Percentiles rank a stretch among this genome's conserved stretches.
phyloP scores from a whole-genome alignment of 1,140 invertebrate species.

The Bradynema listronoti region DNA sequence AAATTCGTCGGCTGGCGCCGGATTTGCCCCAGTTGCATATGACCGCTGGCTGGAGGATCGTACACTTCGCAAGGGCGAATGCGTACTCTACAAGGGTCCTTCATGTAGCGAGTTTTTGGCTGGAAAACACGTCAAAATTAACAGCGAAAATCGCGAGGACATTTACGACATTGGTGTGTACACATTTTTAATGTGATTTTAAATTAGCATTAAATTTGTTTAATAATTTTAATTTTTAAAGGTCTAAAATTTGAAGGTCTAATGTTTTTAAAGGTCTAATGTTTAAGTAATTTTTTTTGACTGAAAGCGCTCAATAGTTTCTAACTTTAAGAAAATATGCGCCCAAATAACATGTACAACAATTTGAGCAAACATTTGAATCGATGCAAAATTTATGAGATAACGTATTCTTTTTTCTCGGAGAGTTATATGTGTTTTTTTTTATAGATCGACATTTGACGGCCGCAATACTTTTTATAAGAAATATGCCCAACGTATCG shows the following conservation, averaged over 20 bases:
- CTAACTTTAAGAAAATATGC: no score
- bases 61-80: constrained; percentile 33
- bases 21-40: constrained; percentile 26
- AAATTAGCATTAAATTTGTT: neutral
- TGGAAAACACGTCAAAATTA: constrained; percentile 44
- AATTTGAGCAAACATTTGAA: no score
- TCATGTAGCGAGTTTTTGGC: constrained; percentile 32
- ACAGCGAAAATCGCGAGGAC: constrained; percentile 36
- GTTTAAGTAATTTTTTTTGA: neutral
- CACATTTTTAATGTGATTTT: neutral
- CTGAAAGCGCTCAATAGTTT: neutral
- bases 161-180: constrained; percentile 43
- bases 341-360: no score
- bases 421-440: neutral
- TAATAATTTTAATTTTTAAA: neutral
- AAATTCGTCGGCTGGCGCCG: constrained; percentile 25
- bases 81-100: constrained; percentile 35
- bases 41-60: constrained; percentile 47
- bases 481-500: constrained; percentile 38
- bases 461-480: constrained; percentile 40
- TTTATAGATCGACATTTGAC: constrained; percentile 31
- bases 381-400: neutral
- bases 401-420: neutral
- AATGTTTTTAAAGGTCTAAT: neutral
- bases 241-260: neutral